Base-by-base conservation (phyloP, 1,140 invertebrate species). In the Oedothorax gibbosus region DNA sequence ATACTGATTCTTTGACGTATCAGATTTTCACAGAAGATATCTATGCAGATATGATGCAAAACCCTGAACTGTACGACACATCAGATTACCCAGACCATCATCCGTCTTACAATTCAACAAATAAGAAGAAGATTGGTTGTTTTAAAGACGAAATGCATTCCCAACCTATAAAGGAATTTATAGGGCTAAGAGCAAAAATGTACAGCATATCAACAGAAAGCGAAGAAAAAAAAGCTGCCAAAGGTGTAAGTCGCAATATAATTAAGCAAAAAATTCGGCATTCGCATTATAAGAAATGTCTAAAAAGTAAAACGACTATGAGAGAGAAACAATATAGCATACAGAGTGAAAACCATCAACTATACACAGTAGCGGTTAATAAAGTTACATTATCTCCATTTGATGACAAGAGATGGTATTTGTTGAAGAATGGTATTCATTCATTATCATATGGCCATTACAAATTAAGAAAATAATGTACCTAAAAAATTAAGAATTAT, bases 71-170 rank as follows among this genome's bases (percentile, higher is more conserved):
- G 6, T 87, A 87, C 18, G 83, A 87, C 54, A 72, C 75, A 14
- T 88, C 68, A 68, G 73, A 87, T 87, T 87, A 87, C 85, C 75
- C 56, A 49, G 65, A 87, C 83, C 35, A 79, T 35, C 71, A 82
- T 80, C 53, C 54, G 7, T 62, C 78, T 6, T 66, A 81, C 62
- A 51, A 88, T 14, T 87, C 65, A 15, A 89, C 56, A 91, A 91
- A 86, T 5, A 91, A 91, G 86, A 92, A 92, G 86, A 88, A 90
- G 8, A 35, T 91, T 8, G 91, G 91, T 10, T 89, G 90, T 87
- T 89, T 92, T 85, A 92, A 91, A 88, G 90, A 91, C 89, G 91
- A 92, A 88, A 87, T 87, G n/a, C 88, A 88, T 81, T 89, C 90
- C 9, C 78, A 82, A 78, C 86, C 88, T 54, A 89, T 91, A 62